Evolutionary conservation across 2,888 invertebrate genomes (phyloP).

Genomic region (Hedychridium roseum): DNA sequence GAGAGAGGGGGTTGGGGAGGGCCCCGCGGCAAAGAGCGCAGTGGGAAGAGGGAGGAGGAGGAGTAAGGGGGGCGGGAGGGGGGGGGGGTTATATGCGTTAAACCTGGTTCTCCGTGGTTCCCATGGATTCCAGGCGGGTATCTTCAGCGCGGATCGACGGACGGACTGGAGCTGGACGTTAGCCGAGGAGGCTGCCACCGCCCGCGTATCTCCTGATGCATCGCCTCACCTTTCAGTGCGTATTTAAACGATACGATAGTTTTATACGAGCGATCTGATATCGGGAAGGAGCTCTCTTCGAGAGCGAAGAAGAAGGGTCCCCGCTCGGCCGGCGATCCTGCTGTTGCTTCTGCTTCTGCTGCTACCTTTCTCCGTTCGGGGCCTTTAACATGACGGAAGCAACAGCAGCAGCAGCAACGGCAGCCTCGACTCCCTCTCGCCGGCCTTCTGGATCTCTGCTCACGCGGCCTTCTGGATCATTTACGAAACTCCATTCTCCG

Average conservation of each 20-base stretch:
- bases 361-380: conserved; percentile 20
- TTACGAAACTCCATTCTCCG: conserved; percentile 21
- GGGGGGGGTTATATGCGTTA: conserved; percentile 54
- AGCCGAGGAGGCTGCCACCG: conserved; percentile 59
- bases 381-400: conserved; percentile 54
- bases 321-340: conserved; percentile 33
- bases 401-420: no score
- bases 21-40: no score
- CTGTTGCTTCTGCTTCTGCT: no score
- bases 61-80: conserved; percentile 20
- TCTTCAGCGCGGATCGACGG: conserved; percentile 62
- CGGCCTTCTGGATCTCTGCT: background rate
- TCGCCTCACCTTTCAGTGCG: conserved; percentile 65
- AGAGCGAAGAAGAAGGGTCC: conserved; percentile 56
- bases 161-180: conserved; percentile 44
- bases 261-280: conserved; percentile 64
- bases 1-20: conserved; percentile 5
- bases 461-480: conserved; percentile 16
- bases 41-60: conserved; percentile 5
- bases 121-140: conserved; percentile 63
- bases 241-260: conserved; percentile 65
- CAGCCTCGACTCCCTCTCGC: conserved; percentile 6
- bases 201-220: conserved; percentile 64
- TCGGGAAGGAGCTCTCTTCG: conserved; percentile 51
- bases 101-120: conserved; percentile 59